Conservation (phyloP, 2,888 invertebrate genomes). For the Bombyx huttoni region DNA sequence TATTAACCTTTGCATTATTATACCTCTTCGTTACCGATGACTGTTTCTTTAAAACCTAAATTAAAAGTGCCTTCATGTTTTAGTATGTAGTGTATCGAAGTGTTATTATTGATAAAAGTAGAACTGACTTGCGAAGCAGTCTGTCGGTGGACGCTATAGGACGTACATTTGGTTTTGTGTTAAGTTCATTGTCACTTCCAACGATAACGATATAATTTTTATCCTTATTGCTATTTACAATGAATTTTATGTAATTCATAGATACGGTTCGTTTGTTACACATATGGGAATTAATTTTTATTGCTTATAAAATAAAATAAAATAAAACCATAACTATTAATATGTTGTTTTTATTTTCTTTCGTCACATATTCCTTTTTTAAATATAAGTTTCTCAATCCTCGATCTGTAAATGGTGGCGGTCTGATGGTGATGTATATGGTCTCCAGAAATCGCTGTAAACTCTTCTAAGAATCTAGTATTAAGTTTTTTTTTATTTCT, state of each 20-base stretch:
- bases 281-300: slow-evolving; percentile 63
- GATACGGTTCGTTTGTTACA: slow-evolving; percentile 36
- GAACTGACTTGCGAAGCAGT: not conserved
- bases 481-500: no score
- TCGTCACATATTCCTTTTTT: not conserved
- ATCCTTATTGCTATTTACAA: slow-evolving; percentile 27
- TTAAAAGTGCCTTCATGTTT: slow-evolving; percentile 57
- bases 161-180: not conserved
- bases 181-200: slow-evolving; percentile 37
- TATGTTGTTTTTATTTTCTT: slow-evolving; percentile 17
- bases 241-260: slow-evolving; percentile 16
- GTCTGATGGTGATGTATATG: no score
- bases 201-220: slow-evolving; percentile 33
- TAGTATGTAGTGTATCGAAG: slow-evolving; percentile 27
- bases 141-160: not conserved
- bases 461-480: no score
- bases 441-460: no score
- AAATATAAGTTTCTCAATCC: no score
- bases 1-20: no score
- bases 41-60: slow-evolving; percentile 25
- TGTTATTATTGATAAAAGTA: slow-evolving; percentile 5
- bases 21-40: not conserved
- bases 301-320: slow-evolving; percentile 49
- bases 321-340: slow-evolving; percentile 55
- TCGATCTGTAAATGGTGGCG: no score